Evolutionary conservation across 2,888 invertebrate genomes (phyloP), one percentile per base, ranked within the genome.

Genomic region (Lepidonotus clava): DNA sequence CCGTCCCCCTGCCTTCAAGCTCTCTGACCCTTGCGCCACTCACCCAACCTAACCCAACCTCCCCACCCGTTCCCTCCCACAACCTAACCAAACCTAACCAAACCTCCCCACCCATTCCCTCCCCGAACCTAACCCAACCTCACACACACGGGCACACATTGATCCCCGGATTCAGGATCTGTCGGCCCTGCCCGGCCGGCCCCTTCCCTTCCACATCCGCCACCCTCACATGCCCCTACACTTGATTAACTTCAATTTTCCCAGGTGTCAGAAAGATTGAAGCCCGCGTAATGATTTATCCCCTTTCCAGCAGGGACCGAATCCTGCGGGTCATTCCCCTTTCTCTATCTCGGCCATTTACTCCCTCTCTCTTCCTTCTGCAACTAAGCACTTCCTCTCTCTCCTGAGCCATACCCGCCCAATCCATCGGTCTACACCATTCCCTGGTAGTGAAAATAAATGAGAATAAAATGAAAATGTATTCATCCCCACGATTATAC

Each of bases 201-300:
- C 51, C 51, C 51, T 51, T 51, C 51, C 51, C 51, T 21, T 14
- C 51, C 51, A 51, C 51, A 11, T 14, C 76, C 14, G 24, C 76
- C 76, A 36, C 76, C 36, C n/a, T 40, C 76, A 40, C 38, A 6
- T 38, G 38, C 36, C 21, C 76, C 36, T 8, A 28, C 28, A 51
- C 83, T 51, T 83, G 83, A 83, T 83, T 83, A 83, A n/a, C 41
- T 83, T 83, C 51, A 83, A 83, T 83, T 83, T 83, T 83, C 46
- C 38, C 83, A 32, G 32, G 38, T 83, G 83, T 46, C 83, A 83
- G 83, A n/a, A 34, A 40, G 40, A 40, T 36, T 36, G 40, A 76
- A 28, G 76, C 76, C 76, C 38, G 18, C 18, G 76, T 40, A 76
- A 24, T 76, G 76, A 76, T 76, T 76, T 40, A 28, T 76, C 76